phyloP scores from a whole-genome alignment of 2,797 vertebrate species.

The Poecilia gillii region DNA sequence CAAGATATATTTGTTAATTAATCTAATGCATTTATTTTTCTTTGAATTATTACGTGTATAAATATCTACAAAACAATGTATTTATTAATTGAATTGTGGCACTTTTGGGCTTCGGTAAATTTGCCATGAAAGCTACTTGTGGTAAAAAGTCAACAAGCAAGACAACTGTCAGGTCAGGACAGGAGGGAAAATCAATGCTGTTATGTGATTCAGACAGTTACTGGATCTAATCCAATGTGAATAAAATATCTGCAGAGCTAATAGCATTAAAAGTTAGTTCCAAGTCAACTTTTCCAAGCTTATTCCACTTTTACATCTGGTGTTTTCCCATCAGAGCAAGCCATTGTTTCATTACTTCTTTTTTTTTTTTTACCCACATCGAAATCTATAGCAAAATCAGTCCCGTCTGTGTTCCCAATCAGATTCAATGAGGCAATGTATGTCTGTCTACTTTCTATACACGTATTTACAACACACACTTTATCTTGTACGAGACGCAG shows the following conservation, averaged over 20 bases:
- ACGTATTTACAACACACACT: conserved; percentile 81
- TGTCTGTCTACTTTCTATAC: conserved; percentile 81
- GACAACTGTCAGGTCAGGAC: conserved; percentile 45
- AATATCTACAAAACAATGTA: not conserved
- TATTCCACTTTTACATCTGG: conserved; percentile 23
- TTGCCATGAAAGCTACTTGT: conserved; percentile 35
- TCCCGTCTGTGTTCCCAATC: conserved; percentile 53
- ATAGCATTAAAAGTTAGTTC: conserved; percentile 49
- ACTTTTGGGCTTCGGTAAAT: not conserved
- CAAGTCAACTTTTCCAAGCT: conserved; percentile 18
- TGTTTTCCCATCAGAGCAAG: conserved; percentile 25
- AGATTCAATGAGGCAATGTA: conserved; percentile 67
- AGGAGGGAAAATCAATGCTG: conserved; percentile 39
- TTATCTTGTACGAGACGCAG: conserved; percentile 63
- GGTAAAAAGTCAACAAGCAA: conserved; percentile 47
- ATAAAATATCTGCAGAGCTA: conserved; percentile 42
- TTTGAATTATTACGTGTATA: not conserved
- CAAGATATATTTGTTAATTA: not conserved
- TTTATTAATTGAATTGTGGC: conserved; percentile 1
- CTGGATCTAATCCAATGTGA: conserved; percentile 39
- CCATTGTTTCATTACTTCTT: not conserved
- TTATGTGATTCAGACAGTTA: conserved; percentile 36
- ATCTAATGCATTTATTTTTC: conserved; percentile 1
- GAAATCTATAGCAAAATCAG: conserved; percentile 31
- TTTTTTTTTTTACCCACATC: conserved; percentile 15